Base-by-base conservation (phyloP, 1,140 invertebrate species). In the Drosophila melanogaster region DNA sequence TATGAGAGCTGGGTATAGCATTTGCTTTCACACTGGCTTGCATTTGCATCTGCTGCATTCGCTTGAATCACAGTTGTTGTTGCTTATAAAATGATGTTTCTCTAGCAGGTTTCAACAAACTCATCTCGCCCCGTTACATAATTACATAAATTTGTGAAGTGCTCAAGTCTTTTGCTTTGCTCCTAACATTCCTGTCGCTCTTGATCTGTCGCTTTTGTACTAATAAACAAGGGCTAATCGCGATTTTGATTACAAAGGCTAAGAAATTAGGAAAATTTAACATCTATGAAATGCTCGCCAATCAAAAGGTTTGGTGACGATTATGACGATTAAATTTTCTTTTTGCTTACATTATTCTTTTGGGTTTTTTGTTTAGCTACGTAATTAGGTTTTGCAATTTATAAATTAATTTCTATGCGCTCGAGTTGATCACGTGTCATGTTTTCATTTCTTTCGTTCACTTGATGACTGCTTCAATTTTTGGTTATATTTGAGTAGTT, bases 31-130 rank as follows among this genome's bases (percentile, higher is more conserved):
- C 67, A 71, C 81, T 80, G 66, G 76, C 78, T 64, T 47, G 57
- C 65, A 54, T 38, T 81, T 60, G 70, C 72, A 65, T 54, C 67
- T 64, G 41, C 33, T 47, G 61, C 65, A 49, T 37, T 86, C 58
- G 61, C 69, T 81, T 79, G 69, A 84, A 91, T 91, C 90, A 91
- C 90, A 91, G 90, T 91, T 91, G 72, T 84, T 87, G 83, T 89
- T 89, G 85, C 84, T 84, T 84, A 85, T 89, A 84, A 84, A 89
- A 89, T 89, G 85, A 90, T 89, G 77, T 89, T 89, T 59, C 38
- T 59, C 60, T 76, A 62, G 71, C 75, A 66, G 64, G 55, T 79
- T 51, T 67, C 66, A 80, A 87, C 76, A 78, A 87, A 83, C 77
- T 62, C 61, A 67, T 64, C 56, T 40, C 37, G 33, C 44, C 37